Conservation (phyloP, 2,113 vertebrate genomes). For the Trochalopteron elliotii region DNA sequence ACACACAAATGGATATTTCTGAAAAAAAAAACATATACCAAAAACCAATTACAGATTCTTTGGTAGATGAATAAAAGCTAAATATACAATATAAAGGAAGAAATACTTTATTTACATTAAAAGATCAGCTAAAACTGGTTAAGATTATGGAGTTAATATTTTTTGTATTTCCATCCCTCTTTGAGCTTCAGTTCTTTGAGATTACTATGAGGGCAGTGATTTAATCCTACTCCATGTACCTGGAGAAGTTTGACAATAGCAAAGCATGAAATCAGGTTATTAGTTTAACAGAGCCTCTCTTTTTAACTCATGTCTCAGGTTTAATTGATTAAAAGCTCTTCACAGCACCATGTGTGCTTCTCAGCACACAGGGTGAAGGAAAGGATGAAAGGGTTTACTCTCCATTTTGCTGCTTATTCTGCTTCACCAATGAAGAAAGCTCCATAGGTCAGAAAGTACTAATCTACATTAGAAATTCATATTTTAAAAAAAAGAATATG, state of each 20-base stretch:
- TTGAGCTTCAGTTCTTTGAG: neutral
- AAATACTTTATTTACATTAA: neutral
- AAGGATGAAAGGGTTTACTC: neutral
- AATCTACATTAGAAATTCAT: neutral
- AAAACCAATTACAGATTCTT: neutral
- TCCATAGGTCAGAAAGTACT: neutral
- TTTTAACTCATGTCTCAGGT: neutral
- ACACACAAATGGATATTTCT: neutral
- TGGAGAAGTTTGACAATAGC: neutral
- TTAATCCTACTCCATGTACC: neutral
- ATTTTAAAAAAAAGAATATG: neutral
- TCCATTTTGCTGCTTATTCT: neutral
- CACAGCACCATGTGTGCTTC: neutral
- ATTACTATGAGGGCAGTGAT: neutral
- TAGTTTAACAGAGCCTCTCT: neutral
- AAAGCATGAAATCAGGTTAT: neutral
- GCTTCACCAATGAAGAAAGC: neutral
- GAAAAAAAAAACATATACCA: neutral
- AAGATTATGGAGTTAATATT: neutral
- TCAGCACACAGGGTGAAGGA: neutral
- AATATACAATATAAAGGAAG: neutral
- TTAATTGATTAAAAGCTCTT: neutral
- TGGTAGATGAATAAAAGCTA: neutral
- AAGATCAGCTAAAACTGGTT: neutral
- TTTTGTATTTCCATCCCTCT: neutral